These are phyloP conservation scores for Nudaria mundana DNA, from an alignment of 2,888 invertebrate species.

Conservation along the genomic window DNA sequence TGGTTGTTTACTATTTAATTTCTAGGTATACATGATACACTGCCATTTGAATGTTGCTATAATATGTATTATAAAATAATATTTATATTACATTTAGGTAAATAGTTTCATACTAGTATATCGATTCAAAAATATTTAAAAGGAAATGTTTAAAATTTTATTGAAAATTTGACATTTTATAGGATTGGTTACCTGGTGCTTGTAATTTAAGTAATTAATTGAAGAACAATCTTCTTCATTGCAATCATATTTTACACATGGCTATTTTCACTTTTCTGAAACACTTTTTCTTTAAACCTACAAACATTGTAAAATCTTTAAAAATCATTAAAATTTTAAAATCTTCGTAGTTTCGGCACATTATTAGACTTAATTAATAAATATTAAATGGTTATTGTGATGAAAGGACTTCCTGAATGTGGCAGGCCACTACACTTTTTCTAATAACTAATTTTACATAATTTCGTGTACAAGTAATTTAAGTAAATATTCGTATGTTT, in stretches of 20 bases:
- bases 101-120: conserved; percentile 14
- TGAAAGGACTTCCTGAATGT: conserved; percentile 37
- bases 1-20: conserved; percentile 18
- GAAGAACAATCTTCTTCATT: conserved; percentile 1
- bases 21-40: conserved; percentile 38
- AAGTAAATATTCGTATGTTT: too few relatives aligned
- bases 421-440: conserved; percentile 43
- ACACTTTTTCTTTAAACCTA: conserved; percentile 7
- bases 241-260: conserved; percentile 2
- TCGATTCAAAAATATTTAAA: conserved; percentile 8
- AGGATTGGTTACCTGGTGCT: conserved; percentile 30
- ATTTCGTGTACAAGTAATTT: too few relatives aligned
- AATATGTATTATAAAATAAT: conserved; percentile 2
- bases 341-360: conserved; percentile 14
- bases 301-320: conserved; percentile 9
- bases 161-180: conserved; percentile 9
- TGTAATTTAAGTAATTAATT: conserved; percentile 20
- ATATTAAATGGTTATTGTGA: conserved; percentile 1
- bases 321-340: conserved; percentile 4
- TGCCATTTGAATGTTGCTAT: conserved; percentile 53
- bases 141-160: conserved; percentile 25
- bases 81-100: conserved; percentile 20
- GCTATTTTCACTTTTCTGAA: conserved; percentile 2
- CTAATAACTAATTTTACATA: conserved; percentile 3
- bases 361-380: conserved; percentile 12